phyloP scores from a whole-genome alignment of 2,113 vertebrate genomes.

The Microcebus ravelobensis region DNA sequence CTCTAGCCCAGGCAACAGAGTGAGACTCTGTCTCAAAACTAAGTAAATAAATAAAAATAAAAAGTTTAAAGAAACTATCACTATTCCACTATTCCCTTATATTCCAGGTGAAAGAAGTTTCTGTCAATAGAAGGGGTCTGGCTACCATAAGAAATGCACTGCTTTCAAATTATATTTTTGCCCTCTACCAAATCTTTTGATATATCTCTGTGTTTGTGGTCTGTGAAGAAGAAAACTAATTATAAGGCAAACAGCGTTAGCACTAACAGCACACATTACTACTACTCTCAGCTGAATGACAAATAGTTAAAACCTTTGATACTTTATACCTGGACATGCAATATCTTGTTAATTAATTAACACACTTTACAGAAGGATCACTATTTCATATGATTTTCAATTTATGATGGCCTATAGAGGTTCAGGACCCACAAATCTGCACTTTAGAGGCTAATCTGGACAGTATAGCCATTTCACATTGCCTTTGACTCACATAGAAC shows the following conservation, averaged over 20 bases:
- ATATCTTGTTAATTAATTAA: not conserved
- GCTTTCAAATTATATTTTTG: constrained; percentile 23
- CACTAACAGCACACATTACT: not conserved
- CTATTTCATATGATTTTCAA: not conserved
- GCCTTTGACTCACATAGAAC: not conserved
- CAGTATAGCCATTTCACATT: not conserved
- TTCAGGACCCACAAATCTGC: not conserved
- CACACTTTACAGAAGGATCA: not conserved
- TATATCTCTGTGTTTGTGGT: not conserved
- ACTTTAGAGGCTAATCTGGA: constrained; percentile 5
- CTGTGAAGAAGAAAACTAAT: not conserved
- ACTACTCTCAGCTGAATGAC: not conserved
- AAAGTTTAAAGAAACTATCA: not conserved
- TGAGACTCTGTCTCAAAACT: too few species aligned
- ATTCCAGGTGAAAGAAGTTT: not conserved
- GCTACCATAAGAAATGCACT: not conserved
- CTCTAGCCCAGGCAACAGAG: too few species aligned
- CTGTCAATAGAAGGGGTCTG: not conserved
- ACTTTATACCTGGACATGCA: not conserved
- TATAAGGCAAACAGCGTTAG: not conserved
- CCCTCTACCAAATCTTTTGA: not conserved
- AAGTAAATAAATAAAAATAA: too few species aligned
- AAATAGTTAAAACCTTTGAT: not conserved
- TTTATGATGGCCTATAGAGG: not conserved
- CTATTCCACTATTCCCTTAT: not conserved